Conservation (phyloP, 2,113 vertebrate genomes). For the Chionis minor region DNA sequence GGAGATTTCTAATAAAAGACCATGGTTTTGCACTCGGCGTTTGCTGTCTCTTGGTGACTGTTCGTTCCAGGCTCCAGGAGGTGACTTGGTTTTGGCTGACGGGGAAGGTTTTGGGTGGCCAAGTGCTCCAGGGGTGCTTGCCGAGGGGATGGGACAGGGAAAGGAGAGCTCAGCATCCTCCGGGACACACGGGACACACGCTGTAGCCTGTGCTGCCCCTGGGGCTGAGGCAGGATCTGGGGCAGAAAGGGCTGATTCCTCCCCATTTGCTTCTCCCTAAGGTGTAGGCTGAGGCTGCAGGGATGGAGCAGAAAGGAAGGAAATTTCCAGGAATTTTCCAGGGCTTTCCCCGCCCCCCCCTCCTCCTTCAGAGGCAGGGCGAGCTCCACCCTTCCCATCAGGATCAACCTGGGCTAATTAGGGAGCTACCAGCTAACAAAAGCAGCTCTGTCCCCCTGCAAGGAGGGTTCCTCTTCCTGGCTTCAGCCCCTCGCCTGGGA, state of each 20-base stretch:
- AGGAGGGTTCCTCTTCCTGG: accelerated
- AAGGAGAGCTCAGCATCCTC: not conserved
- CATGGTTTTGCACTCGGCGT: constrained; percentile 86
- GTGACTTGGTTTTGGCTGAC: not conserved
- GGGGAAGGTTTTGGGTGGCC: not conserved
- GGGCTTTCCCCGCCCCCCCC: too few species aligned
- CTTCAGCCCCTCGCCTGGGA: accelerated
- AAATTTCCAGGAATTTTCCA: not conserved
- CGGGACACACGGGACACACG: not conserved
- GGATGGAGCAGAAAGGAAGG: not conserved
- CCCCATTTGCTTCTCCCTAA: accelerated
- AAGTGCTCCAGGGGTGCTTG: not conserved
- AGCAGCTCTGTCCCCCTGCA: not conserved
- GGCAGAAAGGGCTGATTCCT: not conserved
- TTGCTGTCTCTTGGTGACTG: constrained; percentile 49
- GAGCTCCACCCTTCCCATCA: not conserved
- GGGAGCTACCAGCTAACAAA: not conserved
- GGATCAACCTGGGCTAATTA: not conserved
- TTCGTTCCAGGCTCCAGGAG: not conserved
- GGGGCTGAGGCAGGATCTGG: not conserved
- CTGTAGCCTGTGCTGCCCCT: not conserved
- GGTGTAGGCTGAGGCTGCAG: not conserved
- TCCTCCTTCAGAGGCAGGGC: not conserved
- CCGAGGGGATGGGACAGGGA: not conserved
- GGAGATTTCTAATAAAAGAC: constrained; percentile 97